Evolutionary conservation across 2,888 invertebrate species (phyloP).

Genomic region (Xanthorhoe spadicearia): DNA sequence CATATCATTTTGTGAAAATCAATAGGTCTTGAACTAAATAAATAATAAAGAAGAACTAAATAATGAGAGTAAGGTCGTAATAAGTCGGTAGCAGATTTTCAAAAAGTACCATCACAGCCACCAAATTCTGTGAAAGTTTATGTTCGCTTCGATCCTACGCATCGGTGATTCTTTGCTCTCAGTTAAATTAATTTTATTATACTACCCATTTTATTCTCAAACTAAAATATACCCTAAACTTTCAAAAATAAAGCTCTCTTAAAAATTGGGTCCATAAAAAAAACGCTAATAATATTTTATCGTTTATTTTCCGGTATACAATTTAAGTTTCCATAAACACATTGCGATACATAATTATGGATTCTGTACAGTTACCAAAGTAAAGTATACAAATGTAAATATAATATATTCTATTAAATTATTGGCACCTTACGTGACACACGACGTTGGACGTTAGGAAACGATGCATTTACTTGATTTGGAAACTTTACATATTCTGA

Average conservation of each 20-base stretch:
- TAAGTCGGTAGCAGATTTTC: neutral
- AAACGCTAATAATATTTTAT: slow-evolving; percentile 60
- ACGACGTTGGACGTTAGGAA: slow-evolving; percentile 70
- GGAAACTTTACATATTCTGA: slow-evolving; percentile 33
- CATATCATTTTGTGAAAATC: too few species aligned
- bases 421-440: slow-evolving; percentile 77
- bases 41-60: too few species aligned
- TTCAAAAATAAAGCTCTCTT: slow-evolving; percentile 25
- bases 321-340: slow-evolving; percentile 78
- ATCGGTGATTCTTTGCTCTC: slow-evolving; percentile 56
- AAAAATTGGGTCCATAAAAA: slow-evolving; percentile 48
- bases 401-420: slow-evolving; percentile 73
- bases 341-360: slow-evolving; percentile 73
- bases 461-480: slow-evolving; percentile 37
- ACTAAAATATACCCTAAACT: slow-evolving; percentile 43
- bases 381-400: slow-evolving; percentile 81
- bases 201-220: slow-evolving; percentile 36
- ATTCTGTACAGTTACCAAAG: slow-evolving; percentile 81
- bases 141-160: slow-evolving; percentile 53
- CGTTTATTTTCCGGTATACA: slow-evolving; percentile 78
- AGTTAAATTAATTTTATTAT: slow-evolving; percentile 66
- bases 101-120: too few species aligned
- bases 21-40: too few species aligned
- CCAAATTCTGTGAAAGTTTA: slow-evolving; percentile 45
- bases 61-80: too few species aligned